These are phyloP conservation scores for Lycaon pictus DNA, from an alignment of 2,113 vertebrate species.

Conservation along the genomic window DNA sequence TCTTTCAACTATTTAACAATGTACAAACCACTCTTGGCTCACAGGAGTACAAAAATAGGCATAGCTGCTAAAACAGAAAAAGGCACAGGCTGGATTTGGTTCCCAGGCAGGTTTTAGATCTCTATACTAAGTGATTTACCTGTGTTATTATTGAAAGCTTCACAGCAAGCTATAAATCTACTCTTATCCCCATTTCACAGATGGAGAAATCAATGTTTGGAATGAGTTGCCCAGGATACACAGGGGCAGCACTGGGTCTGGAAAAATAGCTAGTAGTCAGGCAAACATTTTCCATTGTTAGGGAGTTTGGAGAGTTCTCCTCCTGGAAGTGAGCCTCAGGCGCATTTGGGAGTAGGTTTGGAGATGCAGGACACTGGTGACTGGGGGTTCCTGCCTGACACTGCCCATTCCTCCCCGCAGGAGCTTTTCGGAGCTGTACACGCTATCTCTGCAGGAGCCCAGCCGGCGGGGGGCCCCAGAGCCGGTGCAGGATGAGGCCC, in stretches of 20 bases:
- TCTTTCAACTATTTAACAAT: background rate
- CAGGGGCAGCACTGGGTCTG: background rate
- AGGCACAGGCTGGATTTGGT: background rate
- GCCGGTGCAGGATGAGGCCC: constrained; percentile 64
- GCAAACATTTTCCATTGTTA: background rate
- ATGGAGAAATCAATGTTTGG: background rate
- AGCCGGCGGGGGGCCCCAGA: constrained; percentile 89
- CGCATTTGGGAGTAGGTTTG: background rate
- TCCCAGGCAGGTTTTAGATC: background rate
- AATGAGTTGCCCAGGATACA: background rate
- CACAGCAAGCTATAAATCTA: background rate
- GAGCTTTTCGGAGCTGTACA: constrained; percentile 95
- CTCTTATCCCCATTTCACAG: background rate
- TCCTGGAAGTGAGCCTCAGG: background rate
- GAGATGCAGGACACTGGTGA: background rate
- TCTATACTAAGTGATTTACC: background rate
- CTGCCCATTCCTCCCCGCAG: constrained; percentile 76
- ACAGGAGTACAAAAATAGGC: background rate
- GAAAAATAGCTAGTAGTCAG: background rate
- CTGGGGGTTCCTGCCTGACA: background rate
- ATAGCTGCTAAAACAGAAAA: background rate
- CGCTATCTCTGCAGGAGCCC: constrained; percentile 93
- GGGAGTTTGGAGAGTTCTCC: background rate
- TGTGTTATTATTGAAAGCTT: background rate
- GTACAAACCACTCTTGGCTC: background rate